Percentiles rank a stretch among this genome's conserved stretches.
These are phyloP conservation scores for Probosciger aterrimus DNA, from an alignment of 2,113 vertebrate species.

Conservation along the genomic window DNA sequence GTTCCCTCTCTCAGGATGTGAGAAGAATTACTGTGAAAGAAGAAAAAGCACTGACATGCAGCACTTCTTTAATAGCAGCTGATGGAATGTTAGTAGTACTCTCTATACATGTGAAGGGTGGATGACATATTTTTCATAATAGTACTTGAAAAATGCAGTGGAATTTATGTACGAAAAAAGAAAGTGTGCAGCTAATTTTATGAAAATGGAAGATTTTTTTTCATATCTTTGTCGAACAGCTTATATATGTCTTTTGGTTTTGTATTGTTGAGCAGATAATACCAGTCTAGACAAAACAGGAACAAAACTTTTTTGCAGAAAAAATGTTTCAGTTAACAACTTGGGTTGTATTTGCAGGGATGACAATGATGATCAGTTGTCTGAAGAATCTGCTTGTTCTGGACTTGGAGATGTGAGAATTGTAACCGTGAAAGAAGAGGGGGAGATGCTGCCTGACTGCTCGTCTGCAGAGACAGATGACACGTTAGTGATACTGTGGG, in stretches of 20 bases:
- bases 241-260: neutral
- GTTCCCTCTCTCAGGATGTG: neutral
- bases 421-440: slow-evolving; percentile 22
- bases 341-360: neutral
- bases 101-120: neutral
- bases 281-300: neutral
- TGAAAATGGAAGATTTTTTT: neutral
- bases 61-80: neutral
- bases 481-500: neutral
- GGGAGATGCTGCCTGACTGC: accelerated
- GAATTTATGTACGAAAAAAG: neutral
- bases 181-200: neutral
- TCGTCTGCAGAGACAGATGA: neutral
- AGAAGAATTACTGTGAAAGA: neutral
- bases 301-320: neutral
- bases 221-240: neutral
- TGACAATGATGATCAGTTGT: neutral
- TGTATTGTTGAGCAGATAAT: neutral
- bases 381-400: neutral
- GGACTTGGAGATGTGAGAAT: neutral
- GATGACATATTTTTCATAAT: neutral
- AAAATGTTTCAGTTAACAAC: neutral
- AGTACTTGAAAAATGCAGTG: neutral
- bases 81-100: neutral
- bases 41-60: neutral